Evolutionary conservation across 2,888 invertebrate genomes (phyloP), one percentile per base, ranked within the genome.

Genomic region (Cryptus armator): DNA sequence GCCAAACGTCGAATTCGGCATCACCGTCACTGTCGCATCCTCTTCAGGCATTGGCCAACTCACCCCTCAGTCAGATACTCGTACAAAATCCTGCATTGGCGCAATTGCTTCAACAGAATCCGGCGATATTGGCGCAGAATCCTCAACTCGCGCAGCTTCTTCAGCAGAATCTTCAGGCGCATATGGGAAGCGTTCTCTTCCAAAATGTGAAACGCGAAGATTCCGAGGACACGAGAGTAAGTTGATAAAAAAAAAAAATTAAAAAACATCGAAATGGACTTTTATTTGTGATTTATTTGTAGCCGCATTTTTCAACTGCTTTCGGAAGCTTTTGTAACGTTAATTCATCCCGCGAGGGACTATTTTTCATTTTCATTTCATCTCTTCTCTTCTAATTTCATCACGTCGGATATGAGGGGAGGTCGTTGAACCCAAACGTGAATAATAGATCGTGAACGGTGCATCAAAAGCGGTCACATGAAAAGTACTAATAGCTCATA

Each of bases 91-190:
- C 93, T 3, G 93, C 93, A 0, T 81, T 93, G 76, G 93, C 93
- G 19, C 93, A 93, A 85, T 83, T 93, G 66, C 83, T 93, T 24
- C 93, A 93, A 77, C 93, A 93, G 74, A 93, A 93, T 83, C 93
- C 93, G 0, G 89, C 93, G 72, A 93, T 93, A 62, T 86, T 93
- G 48, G 87, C 92, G 43, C 93, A 93, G 79, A 93, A 93, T 87
- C 93, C 93, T 0, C 93, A 93, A 67, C 81, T 93, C 72, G 93
- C 93, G 6, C 93, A 93, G 83, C 87, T 93, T 62, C 84, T 93
- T n/a, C 93, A 93, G 79, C 93, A 93, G 87, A 93, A 93, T 88
- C 90, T 93, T 66, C 93, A 93, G 83, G 93, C 92, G 46, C 93
- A 93, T 81, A 93, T 93, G 92, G 93, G 93, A 80, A 91, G 89